Evolutionary conservation across 2,797 vertebrate species (phyloP), one percentile per base, ranked within the genome.

Genomic region (Furcifer pardalis): DNA sequence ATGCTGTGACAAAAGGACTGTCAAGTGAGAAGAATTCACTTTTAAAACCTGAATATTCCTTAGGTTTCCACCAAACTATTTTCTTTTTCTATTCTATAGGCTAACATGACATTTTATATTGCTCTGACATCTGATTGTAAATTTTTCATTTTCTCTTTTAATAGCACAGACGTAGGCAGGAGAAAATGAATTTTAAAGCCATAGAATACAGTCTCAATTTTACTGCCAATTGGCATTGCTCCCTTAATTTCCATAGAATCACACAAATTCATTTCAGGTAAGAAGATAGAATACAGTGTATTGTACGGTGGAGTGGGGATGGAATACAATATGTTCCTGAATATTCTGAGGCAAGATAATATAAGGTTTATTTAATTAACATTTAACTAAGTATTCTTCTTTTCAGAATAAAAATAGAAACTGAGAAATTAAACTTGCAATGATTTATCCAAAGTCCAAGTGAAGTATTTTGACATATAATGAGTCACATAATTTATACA

Each of bases 401-500:
- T 49, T 83, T 19, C 46, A 40, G 27, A 83, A 56, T 56, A 66
- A 83, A 75, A 83, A 66, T 65, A 40, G 81, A 35, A 74, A 82
- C 60, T 46, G 59, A 74, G 72, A 37, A 63, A 66, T 42, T 83
- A 77, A 62, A 42, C 23, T 25, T 63, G 46, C 25, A 49, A 35
- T 66, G 17, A 21, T 17, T n/a, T 69, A 56, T 66, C 68, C 75
- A 59, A n/a, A 69, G 25, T 79, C 44, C 44, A 25, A n/a, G 35
- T 30, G 12, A 52, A 65, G 3, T 46, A 9, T 7, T 68, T 76
- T 68, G 5, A 5, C 49, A 56, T 32, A 37, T 32, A 68, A 35
- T 83, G 46, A 77, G 5, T 32, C 30, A 42, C 32, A 44, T 37
- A 37, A 59, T 12, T 44, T 32, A 59, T 32, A 68, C 49, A 59